Percentiles rank a stretch among this genome's conserved stretches.
phyloP scores from a whole-genome alignment of 1,140 invertebrate genomes.

The Drosophila lacertosa region DNA sequence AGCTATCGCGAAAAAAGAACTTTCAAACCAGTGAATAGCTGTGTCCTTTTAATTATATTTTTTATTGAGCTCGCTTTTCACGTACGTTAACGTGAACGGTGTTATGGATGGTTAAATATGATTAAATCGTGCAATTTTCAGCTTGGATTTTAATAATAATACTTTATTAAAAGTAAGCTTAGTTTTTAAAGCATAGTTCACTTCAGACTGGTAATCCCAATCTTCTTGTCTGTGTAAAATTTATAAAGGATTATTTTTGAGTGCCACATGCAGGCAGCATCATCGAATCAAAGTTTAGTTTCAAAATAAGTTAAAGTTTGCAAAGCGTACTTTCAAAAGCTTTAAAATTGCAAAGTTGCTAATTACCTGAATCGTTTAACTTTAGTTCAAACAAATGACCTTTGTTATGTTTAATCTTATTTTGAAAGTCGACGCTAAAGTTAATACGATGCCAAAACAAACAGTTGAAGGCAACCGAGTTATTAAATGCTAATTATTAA shows the following conservation, averaged over 20 bases:
- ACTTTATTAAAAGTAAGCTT: no score
- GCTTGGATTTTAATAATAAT: no score
- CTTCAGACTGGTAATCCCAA: no score
- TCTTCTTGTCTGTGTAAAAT: neutral
- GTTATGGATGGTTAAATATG: no score
- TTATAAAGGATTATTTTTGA: neutral
- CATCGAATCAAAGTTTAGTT: neutral
- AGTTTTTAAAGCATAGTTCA: no score
- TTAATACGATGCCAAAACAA: neutral
- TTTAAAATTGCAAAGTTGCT: neutral
- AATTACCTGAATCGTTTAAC: neutral
- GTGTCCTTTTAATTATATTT: no score
- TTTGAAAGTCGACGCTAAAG: slow-evolving; percentile 1
- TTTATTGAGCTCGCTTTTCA: no score
- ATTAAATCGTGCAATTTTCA: no score
- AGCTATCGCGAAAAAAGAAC: no score
- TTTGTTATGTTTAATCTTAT: neutral
- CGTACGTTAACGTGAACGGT: no score
- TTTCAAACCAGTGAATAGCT: no score
- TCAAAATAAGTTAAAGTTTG: neutral
- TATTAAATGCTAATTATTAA: neutral
- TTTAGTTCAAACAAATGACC: slow-evolving; percentile 1
- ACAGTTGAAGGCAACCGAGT: slow-evolving; percentile 3
- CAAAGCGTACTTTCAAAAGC: neutral
- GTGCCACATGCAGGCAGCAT: neutral